phyloP scores from a whole-genome alignment of 2,797 vertebrate genomes.

The Hafferia zeledoni region DNA sequence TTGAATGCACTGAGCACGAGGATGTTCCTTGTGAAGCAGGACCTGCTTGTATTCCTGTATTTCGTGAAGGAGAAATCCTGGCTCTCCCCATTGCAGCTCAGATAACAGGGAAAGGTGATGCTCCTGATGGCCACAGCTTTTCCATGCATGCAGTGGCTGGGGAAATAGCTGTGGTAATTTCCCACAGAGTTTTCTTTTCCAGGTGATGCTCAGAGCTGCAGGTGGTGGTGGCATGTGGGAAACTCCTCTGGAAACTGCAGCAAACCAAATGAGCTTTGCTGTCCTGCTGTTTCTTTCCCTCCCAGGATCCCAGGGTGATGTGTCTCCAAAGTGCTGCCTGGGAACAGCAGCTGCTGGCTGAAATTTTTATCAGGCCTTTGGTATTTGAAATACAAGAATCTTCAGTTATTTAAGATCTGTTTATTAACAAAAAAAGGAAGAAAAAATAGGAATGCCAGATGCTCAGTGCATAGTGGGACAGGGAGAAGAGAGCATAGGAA shows the following conservation, averaged over 20 bases:
- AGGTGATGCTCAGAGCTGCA: slow-evolving; percentile 4
- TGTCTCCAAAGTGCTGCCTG: slow-evolving; percentile 52
- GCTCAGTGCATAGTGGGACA: background rate
- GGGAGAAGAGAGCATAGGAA: background rate
- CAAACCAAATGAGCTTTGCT: background rate
- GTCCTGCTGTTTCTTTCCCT: slow-evolving; percentile 14
- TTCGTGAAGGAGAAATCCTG: background rate
- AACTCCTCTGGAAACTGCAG: slow-evolving; percentile 31
- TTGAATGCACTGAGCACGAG: background rate
- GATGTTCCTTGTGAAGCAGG: background rate
- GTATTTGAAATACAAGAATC: slow-evolving; percentile 59
- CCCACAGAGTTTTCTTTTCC: background rate
- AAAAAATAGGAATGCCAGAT: slow-evolving; percentile 1
- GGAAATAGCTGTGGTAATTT: background rate
- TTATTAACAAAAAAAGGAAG: background rate
- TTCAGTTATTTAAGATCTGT: slow-evolving; percentile 51
- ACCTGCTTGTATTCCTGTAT: background rate
- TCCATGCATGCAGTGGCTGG: no score
- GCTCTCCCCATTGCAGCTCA: background rate
- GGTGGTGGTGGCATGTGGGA: background rate
- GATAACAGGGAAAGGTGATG: background rate
- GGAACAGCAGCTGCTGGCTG: slow-evolving; percentile 69
- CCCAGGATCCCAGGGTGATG: background rate
- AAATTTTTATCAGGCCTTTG: slow-evolving; percentile 63
- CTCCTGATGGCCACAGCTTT: background rate